Conservation (phyloP, 2,113 vertebrate species). For the Silurus asotus region DNA sequence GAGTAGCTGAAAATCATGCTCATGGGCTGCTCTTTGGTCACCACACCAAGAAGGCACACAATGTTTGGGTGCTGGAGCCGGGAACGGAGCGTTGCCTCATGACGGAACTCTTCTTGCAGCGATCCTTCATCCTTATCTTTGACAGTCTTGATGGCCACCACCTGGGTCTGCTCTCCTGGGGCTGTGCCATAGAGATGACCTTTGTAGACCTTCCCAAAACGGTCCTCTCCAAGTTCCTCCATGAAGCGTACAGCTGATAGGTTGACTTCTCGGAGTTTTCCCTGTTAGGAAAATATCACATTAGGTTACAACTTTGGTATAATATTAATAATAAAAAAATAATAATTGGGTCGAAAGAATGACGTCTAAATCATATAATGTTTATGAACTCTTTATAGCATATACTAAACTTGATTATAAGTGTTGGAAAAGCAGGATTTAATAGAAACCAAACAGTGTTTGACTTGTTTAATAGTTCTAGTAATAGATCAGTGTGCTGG, state of each 20-base stretch:
- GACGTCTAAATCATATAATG: too few species aligned
- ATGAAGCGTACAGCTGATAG: conserved; percentile 88
- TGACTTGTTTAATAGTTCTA: too few species aligned
- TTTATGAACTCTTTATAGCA: too few species aligned
- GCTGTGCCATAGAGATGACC: conserved; percentile 88
- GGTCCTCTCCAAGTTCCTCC: conserved; percentile 95
- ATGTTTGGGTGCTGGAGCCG: conserved; percentile 91
- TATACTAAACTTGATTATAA: too few species aligned
- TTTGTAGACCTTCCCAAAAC: conserved; percentile 95
- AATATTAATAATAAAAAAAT: background rate
- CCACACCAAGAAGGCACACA: conserved; percentile 85
- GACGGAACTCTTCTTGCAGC: conserved; percentile 91
- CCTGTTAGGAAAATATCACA: conserved; percentile 66
- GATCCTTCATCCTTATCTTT: conserved; percentile 90
- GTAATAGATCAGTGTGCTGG: too few species aligned
- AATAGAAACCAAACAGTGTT: too few species aligned
- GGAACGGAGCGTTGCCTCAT: conserved; percentile 84
- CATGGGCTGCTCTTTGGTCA: conserved; percentile 91
- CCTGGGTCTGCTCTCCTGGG: conserved; percentile 88
- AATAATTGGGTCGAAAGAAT: too few species aligned
- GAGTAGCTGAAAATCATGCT: conserved; percentile 94
- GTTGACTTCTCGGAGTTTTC: conserved; percentile 91
- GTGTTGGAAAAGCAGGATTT: too few species aligned
- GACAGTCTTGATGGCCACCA: conserved; percentile 90
- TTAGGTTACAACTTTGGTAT: too few species aligned